Conservation (phyloP, 2,888 invertebrate species). For the Diplazon laetatorius region DNA sequence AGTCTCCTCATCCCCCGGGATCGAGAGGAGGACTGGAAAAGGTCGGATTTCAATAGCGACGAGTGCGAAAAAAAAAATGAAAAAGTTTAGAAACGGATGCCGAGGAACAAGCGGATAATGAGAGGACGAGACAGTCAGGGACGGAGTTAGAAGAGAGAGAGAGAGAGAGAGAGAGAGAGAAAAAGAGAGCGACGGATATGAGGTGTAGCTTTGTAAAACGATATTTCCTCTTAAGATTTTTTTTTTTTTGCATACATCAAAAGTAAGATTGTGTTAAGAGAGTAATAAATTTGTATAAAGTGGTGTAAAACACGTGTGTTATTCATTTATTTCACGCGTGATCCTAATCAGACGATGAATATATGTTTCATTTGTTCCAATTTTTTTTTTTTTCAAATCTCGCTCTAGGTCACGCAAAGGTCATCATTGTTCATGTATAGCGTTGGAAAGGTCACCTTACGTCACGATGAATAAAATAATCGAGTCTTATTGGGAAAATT, state of each 20-base stretch:
- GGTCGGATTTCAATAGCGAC: conserved; percentile 49
- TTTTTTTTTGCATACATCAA: conserved; percentile 77
- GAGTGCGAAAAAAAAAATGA: conserved; percentile 14
- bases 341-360: not conserved
- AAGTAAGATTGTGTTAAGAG: conserved; percentile 77
- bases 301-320: conserved; percentile 71
- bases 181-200: conserved; percentile 64
- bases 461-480: too few relatives aligned
- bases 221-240: conserved; percentile 76
- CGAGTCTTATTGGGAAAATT: too few relatives aligned
- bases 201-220: conserved; percentile 79
- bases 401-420: too few relatives aligned
- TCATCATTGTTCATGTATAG: too few relatives aligned
- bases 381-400: too few relatives aligned
- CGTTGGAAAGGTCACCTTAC: too few relatives aligned
- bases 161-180: conserved; percentile 59
- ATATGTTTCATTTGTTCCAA: too few relatives aligned
- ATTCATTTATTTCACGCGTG: conserved; percentile 10
- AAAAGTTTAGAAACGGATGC: conserved; percentile 23
- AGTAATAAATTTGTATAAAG: conserved; percentile 81
- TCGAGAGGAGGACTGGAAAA: conserved; percentile 21
- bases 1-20: too few relatives aligned
- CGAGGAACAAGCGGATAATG: conserved; percentile 54
- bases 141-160: too few relatives aligned
- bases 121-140: conserved; percentile 60